Conservation (phyloP, 2,113 vertebrate species). For the Laterallus jamaicensis region DNA sequence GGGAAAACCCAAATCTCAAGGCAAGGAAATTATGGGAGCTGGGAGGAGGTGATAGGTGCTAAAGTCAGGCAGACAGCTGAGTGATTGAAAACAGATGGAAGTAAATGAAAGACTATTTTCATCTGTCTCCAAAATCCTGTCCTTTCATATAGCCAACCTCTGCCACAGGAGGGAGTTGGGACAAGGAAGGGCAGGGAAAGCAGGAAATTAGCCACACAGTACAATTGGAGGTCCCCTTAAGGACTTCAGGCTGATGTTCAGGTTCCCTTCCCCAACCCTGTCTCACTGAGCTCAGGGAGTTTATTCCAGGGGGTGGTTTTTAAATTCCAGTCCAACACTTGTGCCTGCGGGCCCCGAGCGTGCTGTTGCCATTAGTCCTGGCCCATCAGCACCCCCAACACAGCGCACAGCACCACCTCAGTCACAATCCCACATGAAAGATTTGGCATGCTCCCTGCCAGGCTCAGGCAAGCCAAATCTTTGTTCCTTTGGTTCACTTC, state of each 20-base stretch:
- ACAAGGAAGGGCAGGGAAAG: neutral
- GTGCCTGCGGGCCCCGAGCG: neutral
- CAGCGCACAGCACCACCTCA: neutral
- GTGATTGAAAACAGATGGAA: neutral
- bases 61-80: neutral
- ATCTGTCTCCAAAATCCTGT: neutral
- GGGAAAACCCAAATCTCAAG: neutral
- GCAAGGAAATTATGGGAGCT: rapidly evolving
- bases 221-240: neutral
- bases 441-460: neutral
- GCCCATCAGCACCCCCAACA: neutral
- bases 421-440: neutral
- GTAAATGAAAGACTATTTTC: neutral
- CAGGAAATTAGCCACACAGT: neutral
- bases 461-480: neutral
- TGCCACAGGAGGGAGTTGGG: neutral
- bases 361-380: neutral
- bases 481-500: neutral
- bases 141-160: rapidly evolving
- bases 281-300: neutral
- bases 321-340: neutral
- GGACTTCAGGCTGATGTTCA: neutral
- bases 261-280: neutral
- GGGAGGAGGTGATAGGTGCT: neutral
- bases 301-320: neutral